Conservation (phyloP, 2,888 invertebrate genomes). For the Serrognathus titanus region DNA sequence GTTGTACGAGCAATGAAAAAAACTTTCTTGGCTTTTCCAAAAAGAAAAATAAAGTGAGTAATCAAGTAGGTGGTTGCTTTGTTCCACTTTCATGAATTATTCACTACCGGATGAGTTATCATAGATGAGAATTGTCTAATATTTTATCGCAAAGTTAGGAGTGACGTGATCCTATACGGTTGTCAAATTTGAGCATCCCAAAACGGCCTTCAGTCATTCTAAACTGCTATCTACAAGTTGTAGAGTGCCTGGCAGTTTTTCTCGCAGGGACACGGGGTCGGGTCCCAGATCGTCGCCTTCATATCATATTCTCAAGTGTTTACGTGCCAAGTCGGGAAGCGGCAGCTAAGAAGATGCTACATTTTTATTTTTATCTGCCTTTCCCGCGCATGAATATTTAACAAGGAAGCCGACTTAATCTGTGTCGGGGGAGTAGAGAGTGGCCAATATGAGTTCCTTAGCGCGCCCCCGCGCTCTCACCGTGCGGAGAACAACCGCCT, state of each 20-base stretch:
- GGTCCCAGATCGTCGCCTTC: conserved; percentile 35
- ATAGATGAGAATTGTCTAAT: too few relatives aligned
- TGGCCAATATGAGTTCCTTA: conserved; percentile 50
- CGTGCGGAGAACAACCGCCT: conserved; percentile 1
- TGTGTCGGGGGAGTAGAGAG: conserved; percentile 52
- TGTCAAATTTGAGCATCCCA: neutral
- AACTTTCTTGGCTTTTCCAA: too few relatives aligned
- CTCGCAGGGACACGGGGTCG: neutral
- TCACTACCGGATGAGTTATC: too few relatives aligned
- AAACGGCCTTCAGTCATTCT: neutral
- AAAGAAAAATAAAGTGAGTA: too few relatives aligned
- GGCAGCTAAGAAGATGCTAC: conserved; percentile 40
- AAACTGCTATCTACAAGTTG: conserved; percentile 1
- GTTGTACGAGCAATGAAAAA: too few relatives aligned
- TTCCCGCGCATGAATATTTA: conserved; percentile 58
- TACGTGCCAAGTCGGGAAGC: conserved; percentile 44
- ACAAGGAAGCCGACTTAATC: conserved; percentile 56
- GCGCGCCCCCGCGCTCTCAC: conserved; percentile 25
- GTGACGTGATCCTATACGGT: neutral
- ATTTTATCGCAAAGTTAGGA: neutral
- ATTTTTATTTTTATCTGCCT: conserved; percentile 57
- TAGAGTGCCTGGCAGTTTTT: neutral
- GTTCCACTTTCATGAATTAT: too few relatives aligned
- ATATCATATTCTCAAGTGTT: conserved; percentile 49
- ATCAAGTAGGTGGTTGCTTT: too few relatives aligned